Conservation (phyloP, 2,888 invertebrate genomes). For the Thecocarcelia acutangulata region DNA sequence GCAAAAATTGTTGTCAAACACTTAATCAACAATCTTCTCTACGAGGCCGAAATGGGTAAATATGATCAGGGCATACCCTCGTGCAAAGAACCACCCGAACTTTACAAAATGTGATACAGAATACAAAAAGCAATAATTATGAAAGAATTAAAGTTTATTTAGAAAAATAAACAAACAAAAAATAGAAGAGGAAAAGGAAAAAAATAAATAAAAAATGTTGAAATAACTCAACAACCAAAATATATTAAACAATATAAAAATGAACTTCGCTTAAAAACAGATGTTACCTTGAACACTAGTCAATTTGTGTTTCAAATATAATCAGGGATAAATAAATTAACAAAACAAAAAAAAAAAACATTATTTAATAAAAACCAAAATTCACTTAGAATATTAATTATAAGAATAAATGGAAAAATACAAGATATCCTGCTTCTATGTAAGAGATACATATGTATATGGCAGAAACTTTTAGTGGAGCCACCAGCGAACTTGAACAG, state of each 20-base stretch:
- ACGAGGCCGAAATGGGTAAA: constrained; percentile 79
- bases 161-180: constrained; percentile 23
- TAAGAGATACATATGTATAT: no score
- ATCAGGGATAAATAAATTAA: constrained; percentile 67
- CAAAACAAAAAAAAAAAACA: constrained; percentile 54
- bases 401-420: constrained; percentile 23
- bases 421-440: no score
- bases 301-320: constrained; percentile 69
- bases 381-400: constrained; percentile 29
- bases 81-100: constrained; percentile 79
- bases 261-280: constrained; percentile 53
- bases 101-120: constrained; percentile 77
- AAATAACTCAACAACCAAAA: constrained; percentile 14
- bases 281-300: constrained; percentile 69
- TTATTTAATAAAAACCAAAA: constrained; percentile 30
- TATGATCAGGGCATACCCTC: constrained; percentile 79
- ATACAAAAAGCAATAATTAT: constrained; percentile 34
- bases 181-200: neutral
- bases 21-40: constrained; percentile 79
- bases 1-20: constrained; percentile 80
- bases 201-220: constrained; percentile 2
- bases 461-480: no score
- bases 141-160: constrained; percentile 32
- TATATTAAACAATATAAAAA: neutral
- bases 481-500: no score